A percentile compares a stretch with the other conserved stretches of the same genome.
Conservation (phyloP, 2,888 invertebrate species). For the Tetropium fuscum region DNA sequence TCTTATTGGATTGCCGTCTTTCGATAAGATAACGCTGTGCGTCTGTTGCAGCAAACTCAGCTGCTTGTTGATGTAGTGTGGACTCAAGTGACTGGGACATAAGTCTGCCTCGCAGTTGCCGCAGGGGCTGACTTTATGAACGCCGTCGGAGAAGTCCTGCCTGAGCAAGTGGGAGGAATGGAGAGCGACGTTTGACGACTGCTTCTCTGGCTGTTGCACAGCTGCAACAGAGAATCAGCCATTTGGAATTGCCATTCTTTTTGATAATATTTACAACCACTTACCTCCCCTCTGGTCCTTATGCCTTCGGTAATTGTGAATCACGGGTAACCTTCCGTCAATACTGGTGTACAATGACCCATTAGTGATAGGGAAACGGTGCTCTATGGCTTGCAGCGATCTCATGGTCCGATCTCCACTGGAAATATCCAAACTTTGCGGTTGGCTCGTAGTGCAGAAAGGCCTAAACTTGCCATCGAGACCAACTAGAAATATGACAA, state of each 20-base stretch:
- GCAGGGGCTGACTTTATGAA: conserved; percentile 44
- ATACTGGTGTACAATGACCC: conserved; percentile 70
- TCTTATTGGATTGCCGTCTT: conserved; percentile 11
- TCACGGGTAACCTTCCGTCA: conserved; percentile 68
- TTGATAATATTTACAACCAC: background rate
- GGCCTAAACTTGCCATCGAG: conserved; percentile 72
- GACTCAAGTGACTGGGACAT: conserved; percentile 56
- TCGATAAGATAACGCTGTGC: conserved; percentile 17
- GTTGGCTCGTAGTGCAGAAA: conserved; percentile 64
- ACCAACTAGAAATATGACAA: conserved; percentile 57
- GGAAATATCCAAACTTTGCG: conserved; percentile 60
- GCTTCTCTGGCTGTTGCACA: conserved; percentile 40
- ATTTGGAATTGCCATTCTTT: background rate
- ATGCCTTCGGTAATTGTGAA: conserved; percentile 66
- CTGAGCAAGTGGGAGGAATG: conserved; percentile 56
- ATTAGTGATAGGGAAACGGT: conserved; percentile 72
- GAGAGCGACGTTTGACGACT: conserved; percentile 57
- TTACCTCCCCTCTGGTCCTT: conserved; percentile 57
- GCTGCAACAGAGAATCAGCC: conserved; percentile 23
- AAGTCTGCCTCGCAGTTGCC: conserved; percentile 52
- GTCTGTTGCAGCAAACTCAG: conserved; percentile 50
- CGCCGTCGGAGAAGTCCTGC: conserved; percentile 40
- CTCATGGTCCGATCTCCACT: conserved; percentile 48
- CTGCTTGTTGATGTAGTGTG: conserved; percentile 54
- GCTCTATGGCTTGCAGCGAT: conserved; percentile 65